Percentiles rank a stretch among this genome's conserved stretches.
Conservation (phyloP, 2,888 invertebrate species). For the Morpho achilles region DNA sequence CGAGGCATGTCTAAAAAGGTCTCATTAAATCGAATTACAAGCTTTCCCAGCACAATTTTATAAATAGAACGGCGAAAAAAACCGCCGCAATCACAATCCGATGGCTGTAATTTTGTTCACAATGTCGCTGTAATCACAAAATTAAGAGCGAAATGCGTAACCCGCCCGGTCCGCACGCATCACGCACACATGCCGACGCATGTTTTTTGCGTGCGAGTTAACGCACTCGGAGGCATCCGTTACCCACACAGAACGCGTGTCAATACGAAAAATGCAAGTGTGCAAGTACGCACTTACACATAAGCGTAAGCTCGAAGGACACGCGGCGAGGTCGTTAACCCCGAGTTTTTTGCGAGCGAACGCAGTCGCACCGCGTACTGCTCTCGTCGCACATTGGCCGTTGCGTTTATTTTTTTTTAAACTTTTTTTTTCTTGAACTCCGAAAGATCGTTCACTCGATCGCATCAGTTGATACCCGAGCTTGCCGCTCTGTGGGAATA, state of each 20-base stretch:
- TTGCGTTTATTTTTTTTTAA: slow-evolving; percentile 44
- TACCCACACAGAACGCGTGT: slow-evolving; percentile 50
- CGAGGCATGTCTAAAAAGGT: slow-evolving; percentile 30
- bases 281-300: slow-evolving; percentile 57
- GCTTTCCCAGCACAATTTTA: slow-evolving; percentile 25
- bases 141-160: slow-evolving; percentile 54
- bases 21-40: slow-evolving; percentile 31
- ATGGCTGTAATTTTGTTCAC: slow-evolving; percentile 43
- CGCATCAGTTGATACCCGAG: slow-evolving; percentile 48
- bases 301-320: slow-evolving; percentile 62
- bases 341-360: slow-evolving; percentile 70
- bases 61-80: slow-evolving; percentile 28
- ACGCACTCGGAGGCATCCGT: slow-evolving; percentile 51
- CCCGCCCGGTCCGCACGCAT: slow-evolving; percentile 29
- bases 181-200: slow-evolving; percentile 31
- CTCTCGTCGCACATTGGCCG: slow-evolving; percentile 67
- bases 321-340: slow-evolving; percentile 70
- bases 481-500: slow-evolving; percentile 52
- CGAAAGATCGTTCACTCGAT: slow-evolving; percentile 59
- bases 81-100: slow-evolving; percentile 35
- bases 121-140: slow-evolving; percentile 56
- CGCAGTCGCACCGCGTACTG: slow-evolving; percentile 64
- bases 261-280: slow-evolving; percentile 44
- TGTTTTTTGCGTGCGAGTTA: slow-evolving; percentile 48
- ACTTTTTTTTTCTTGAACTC: slow-evolving; percentile 35